phyloP scores from a whole-genome alignment of 2,888 invertebrate genomes.

The Chalcosyrphus nemorum region DNA sequence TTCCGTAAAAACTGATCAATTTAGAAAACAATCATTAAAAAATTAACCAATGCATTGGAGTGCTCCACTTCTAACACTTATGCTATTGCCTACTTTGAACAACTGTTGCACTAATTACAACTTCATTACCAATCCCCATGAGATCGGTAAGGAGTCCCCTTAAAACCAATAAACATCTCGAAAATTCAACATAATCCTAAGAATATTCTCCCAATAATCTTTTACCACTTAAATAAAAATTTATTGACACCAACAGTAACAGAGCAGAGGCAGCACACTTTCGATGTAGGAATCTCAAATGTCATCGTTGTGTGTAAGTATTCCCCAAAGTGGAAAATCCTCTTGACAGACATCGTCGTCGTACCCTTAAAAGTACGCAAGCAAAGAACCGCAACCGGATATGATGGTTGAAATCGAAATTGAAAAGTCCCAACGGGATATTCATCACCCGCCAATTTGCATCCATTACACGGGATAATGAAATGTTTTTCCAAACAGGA shows the following conservation, averaged over 20 bases:
- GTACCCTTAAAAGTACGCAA: constrained; percentile 23
- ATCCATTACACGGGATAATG: constrained; percentile 64
- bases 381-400: constrained; percentile 69
- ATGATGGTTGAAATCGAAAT: constrained; percentile 51
- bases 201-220: constrained; percentile 49
- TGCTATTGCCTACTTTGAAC: constrained; percentile 6
- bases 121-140: constrained; percentile 17
- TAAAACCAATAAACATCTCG: constrained; percentile 29
- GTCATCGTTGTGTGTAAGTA: constrained; percentile 42
- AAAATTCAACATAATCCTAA: constrained; percentile 22
- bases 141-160: not conserved
- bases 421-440: constrained; percentile 62
- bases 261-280: constrained; percentile 57
- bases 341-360: constrained; percentile 37
- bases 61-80: too few species aligned
- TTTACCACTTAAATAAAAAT: constrained; percentile 59
- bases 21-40: too few species aligned
- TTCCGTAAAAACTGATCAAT: too few species aligned
- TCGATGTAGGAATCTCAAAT: constrained; percentile 54
- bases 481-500: constrained; percentile 61
- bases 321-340: constrained; percentile 67
- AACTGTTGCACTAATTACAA: constrained; percentile 44
- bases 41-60: too few species aligned
- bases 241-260: constrained; percentile 68
- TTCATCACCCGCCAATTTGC: constrained; percentile 67